These are phyloP conservation scores for Peromyscus attwateri DNA, from an alignment of 2,797 vertebrate genomes.

Conservation along the genomic window DNA sequence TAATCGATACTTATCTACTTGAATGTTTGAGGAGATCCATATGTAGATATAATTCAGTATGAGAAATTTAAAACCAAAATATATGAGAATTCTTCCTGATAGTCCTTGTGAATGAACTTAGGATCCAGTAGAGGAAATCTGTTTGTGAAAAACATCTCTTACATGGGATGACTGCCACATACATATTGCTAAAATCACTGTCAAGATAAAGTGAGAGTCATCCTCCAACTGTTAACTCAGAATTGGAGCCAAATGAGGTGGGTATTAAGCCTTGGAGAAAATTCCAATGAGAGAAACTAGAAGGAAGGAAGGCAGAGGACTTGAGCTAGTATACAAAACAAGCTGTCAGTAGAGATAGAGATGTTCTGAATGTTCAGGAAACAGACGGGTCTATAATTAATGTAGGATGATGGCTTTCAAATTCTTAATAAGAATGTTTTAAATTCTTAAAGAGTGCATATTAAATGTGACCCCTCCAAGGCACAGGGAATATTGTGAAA, in stretches of 20 bases:
- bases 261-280: background rate
- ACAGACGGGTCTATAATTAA: background rate
- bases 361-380: background rate
- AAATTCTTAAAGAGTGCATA: background rate
- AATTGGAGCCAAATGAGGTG: background rate
- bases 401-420: background rate
- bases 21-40: background rate
- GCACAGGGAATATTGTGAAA: no score
- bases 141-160: slow-evolving; percentile 16
- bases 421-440: background rate
- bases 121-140: background rate
- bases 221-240: background rate
- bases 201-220: background rate
- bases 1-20: slow-evolving; percentile 7
- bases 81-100: background rate
- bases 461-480: background rate
- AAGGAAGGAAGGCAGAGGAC: background rate
- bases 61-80: slow-evolving; percentile 14
- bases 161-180: slow-evolving; percentile 33
- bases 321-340: background rate
- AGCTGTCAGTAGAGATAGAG: background rate
- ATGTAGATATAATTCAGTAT: background rate
- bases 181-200: background rate
- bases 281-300: background rate
- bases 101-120: background rate